A percentile compares a stretch with the other conserved stretches of the same genome.
Evolutionary conservation across 2,888 invertebrate species (phyloP).

Genomic region (Hirudinaria manillensis): DNA sequence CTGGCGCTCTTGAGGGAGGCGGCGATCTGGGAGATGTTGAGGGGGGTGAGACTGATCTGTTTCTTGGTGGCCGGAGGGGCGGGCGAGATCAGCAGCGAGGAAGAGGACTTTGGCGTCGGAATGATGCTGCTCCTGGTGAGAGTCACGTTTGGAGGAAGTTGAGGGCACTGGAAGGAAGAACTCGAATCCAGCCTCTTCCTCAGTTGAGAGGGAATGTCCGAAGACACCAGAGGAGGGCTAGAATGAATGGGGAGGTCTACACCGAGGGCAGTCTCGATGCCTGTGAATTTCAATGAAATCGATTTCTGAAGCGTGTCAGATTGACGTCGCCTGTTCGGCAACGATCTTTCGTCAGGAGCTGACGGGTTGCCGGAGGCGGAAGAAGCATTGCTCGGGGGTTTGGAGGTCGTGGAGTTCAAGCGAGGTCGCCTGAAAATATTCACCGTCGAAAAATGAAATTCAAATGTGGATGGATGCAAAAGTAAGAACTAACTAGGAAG

Average conservation of each 20-base stretch:
- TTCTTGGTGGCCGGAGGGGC: not conserved
- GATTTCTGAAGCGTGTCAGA: not conserved
- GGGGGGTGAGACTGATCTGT: constrained; percentile 11
- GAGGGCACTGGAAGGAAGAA: not conserved
- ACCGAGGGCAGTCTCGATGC: not conserved
- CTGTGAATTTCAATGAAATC: not conserved
- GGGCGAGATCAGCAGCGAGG: not conserved
- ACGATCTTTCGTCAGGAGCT: too few relatives aligned
- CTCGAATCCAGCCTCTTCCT: not conserved
- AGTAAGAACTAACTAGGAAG: not conserved
- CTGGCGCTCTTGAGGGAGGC: not conserved
- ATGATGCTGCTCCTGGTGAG: not conserved
- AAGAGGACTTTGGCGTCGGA: too few relatives aligned
- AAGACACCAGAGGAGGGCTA: not conserved
- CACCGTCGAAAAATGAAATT: not conserved
- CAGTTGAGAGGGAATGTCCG: not conserved
- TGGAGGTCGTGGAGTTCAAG: not conserved
- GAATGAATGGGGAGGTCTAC: not conserved
- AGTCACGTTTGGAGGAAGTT: not conserved
- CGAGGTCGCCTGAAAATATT: not conserved
- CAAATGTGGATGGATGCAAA: not conserved
- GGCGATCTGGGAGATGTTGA: constrained; percentile 3
- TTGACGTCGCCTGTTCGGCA: not conserved
- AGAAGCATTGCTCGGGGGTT: too few relatives aligned
- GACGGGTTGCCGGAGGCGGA: too few relatives aligned